A percentile compares a stretch with the other conserved stretches of the same genome.
phyloP scores from a whole-genome alignment of 1,140 invertebrate genomes.

The Caligus rogercresseyi region DNA sequence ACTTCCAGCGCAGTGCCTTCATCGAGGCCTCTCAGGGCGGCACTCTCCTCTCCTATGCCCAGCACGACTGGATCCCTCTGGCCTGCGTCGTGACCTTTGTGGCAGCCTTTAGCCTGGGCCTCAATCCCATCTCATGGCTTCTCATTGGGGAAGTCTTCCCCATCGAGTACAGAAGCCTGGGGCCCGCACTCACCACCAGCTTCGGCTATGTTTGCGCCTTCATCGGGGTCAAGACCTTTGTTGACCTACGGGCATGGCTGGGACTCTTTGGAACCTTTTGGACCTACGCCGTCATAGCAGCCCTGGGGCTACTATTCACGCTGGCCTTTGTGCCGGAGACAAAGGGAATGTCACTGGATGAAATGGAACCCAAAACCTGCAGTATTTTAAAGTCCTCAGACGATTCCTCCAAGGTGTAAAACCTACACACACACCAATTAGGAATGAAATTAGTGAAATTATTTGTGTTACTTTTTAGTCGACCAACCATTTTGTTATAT shows the following conservation, averaged over 20 bases:
- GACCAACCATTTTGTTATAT: no score
- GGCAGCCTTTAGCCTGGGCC: constrained; percentile 64
- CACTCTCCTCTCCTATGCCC: constrained; percentile 26
- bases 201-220: constrained; percentile 75
- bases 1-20: constrained; percentile 26
- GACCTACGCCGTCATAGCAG: constrained; percentile 63
- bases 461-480: neutral
- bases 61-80: constrained; percentile 56
- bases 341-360: constrained; percentile 64
- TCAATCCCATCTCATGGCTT: constrained; percentile 71
- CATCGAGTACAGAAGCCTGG: constrained; percentile 58
- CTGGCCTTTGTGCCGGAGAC: constrained; percentile 74
- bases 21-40: constrained; percentile 28
- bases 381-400: constrained; percentile 3
- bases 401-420: neutral
- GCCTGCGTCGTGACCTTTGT: constrained; percentile 62
- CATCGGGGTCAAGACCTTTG: constrained; percentile 67
- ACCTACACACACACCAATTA: neutral
- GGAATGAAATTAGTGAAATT: neutral
- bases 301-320: constrained; percentile 61
- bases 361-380: constrained; percentile 44
- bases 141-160: constrained; percentile 73
- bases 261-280: constrained; percentile 66
- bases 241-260: constrained; percentile 51
- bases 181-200: constrained; percentile 59